Conservation (phyloP, 2,797 vertebrate species). For the Craterocephalus amniculus region DNA sequence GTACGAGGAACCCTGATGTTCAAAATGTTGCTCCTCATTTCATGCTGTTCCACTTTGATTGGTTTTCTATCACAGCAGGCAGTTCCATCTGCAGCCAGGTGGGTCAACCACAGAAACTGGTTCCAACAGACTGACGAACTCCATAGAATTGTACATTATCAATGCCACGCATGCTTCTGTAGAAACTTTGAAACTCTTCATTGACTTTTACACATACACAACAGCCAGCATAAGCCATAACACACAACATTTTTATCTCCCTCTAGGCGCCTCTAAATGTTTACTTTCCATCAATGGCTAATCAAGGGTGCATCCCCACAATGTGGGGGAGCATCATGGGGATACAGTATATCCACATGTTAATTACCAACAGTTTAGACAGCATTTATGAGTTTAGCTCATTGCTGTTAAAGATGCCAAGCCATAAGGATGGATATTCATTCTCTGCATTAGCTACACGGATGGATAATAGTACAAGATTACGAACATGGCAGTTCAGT, state of each 20-base stretch:
- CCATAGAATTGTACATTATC: not conserved
- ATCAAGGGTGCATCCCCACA: conserved; percentile 3
- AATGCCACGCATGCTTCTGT: not conserved
- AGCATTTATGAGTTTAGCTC: not conserved
- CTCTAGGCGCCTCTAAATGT: not conserved
- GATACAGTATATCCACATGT: conserved; percentile 1
- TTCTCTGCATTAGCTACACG: not conserved
- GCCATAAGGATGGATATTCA: not conserved
- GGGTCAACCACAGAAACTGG: too few species aligned
- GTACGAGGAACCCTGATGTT: not conserved
- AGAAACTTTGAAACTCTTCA: not conserved
- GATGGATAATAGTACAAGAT: not conserved
- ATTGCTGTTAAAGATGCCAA: not conserved
- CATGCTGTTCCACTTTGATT: conserved; percentile 5
- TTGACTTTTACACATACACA: not conserved
- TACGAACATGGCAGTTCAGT: too few species aligned
- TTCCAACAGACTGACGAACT: too few species aligned
- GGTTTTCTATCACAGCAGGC: conserved; percentile 5
- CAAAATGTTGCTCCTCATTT: not conserved
- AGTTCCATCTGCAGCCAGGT: not conserved
- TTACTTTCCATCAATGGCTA: not conserved
- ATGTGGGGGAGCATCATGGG: conserved; percentile 2
- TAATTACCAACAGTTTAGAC: conserved; percentile 1
- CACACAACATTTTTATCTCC: conserved; percentile 4
- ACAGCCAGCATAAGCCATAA: not conserved